These are phyloP conservation scores for Scatophagus argus DNA, from an alignment of 2,113 vertebrate species.

Conservation along the genomic window DNA sequence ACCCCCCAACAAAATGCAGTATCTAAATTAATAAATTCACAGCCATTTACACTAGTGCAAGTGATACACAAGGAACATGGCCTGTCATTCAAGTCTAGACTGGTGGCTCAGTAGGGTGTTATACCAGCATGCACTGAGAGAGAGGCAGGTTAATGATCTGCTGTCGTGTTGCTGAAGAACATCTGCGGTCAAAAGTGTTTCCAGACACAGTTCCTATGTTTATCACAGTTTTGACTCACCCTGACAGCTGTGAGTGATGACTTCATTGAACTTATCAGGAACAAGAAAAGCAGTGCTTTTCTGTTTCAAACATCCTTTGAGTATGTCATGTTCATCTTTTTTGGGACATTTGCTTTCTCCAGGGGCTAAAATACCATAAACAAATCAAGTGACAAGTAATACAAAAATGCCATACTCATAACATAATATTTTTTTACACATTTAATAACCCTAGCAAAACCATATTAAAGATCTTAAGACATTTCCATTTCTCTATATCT, in stretches of 20 bases:
- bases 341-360: rapidly evolving
- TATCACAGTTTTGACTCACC: constrained; percentile 35
- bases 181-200: not conserved
- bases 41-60: not conserved
- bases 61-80: not conserved
- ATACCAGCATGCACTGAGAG: too few relatives aligned
- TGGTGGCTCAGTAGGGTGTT: too few relatives aligned
- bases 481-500: not conserved
- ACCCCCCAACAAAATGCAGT: not conserved
- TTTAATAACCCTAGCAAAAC: not conserved
- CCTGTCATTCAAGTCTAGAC: not conserved
- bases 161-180: not conserved
- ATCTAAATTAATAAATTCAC: not conserved
- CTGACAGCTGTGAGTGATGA: rapidly evolving
- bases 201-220: not conserved
- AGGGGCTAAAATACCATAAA: not conserved
- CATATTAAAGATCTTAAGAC: not conserved
- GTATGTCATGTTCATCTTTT: too few relatives aligned
- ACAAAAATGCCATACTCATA: not conserved
- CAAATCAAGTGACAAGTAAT: not conserved
- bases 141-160: too few relatives aligned
- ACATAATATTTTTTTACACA: not conserved
- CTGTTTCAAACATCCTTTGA: rapidly evolving
- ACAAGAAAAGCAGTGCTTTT: rapidly evolving
- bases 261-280: constrained; percentile 30